Conservation (phyloP, 2,797 vertebrate genomes). For the Graptemys geographica region DNA sequence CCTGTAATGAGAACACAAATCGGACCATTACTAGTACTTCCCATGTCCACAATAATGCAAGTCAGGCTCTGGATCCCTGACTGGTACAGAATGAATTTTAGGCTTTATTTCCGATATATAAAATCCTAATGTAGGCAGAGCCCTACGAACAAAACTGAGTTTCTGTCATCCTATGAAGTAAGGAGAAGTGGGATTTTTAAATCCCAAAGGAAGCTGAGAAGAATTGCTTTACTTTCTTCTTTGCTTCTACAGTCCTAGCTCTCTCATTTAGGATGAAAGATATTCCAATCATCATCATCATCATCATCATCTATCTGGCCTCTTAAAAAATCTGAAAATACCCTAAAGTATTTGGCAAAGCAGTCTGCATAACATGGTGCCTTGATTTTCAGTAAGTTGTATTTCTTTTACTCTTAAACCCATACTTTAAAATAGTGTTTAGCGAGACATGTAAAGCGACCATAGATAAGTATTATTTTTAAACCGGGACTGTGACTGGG, state of each 20-base stretch:
- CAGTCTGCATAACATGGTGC: not conserved
- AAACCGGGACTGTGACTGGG: not conserved
- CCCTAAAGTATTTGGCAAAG: not conserved
- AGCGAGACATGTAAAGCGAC: not conserved
- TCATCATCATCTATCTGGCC: not conserved
- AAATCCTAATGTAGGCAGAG: not conserved
- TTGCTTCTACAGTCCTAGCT: not conserved
- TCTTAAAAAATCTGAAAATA: not conserved
- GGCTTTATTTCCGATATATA: not conserved
- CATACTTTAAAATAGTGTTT: not conserved
- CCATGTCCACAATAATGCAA: not conserved
- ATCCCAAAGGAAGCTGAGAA: not conserved
- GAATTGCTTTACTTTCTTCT: not conserved
- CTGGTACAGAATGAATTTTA: not conserved
- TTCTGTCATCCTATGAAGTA: not conserved
- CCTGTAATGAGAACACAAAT: slow-evolving; percentile 79
- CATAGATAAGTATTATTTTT: not conserved
- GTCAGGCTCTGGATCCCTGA: not conserved
- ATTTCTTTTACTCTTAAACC: not conserved
- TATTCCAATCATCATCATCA: not conserved
- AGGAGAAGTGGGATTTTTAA: not conserved
- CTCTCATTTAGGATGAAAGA: not conserved
- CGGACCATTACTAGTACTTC: not conserved
- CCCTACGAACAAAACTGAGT: not conserved
- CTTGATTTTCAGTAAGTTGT: not conserved